phyloP scores from a whole-genome alignment of 2,113 vertebrate species.

The Raja brachyura region DNA sequence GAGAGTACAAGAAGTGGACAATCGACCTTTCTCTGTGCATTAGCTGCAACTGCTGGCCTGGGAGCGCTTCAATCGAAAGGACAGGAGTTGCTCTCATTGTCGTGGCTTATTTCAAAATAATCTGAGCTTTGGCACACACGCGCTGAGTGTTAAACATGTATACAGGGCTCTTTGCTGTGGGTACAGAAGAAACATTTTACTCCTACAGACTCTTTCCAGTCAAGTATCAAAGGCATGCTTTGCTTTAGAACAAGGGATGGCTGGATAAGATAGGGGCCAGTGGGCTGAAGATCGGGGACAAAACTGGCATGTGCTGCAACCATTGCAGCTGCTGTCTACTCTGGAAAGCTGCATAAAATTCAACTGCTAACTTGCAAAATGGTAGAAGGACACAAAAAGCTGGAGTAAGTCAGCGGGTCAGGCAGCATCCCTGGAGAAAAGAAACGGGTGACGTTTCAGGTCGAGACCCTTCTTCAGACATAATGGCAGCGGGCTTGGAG shows the following conservation, averaged over 20 bases:
- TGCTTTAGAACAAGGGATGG: constrained; percentile 60
- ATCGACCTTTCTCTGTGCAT: not conserved
- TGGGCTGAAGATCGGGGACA: constrained; percentile 52
- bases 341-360: too few relatives aligned
- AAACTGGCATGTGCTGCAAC: constrained; percentile 54
- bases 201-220: constrained; percentile 66
- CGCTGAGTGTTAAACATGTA: constrained; percentile 29
- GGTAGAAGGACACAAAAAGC: not conserved
- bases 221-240: constrained; percentile 63
- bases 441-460: too few relatives aligned
- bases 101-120: constrained; percentile 33
- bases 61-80: not conserved
- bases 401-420: too few relatives aligned
- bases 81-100: constrained; percentile 29
- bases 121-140: constrained; percentile 24
- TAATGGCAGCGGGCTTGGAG: not conserved
- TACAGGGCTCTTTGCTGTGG: constrained; percentile 38
- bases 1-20: constrained; percentile 14
- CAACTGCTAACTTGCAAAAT: not conserved
- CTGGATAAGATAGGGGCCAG: constrained; percentile 55
- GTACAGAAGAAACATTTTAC: constrained; percentile 67
- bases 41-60: not conserved
- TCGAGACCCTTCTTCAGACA: too few relatives aligned
- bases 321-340: constrained; percentile 42
- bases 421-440: too few relatives aligned